Evolutionary conservation across 2,888 invertebrate species (phyloP), one percentile per base, ranked within the genome.

Genomic region (Panorpa germanica): DNA sequence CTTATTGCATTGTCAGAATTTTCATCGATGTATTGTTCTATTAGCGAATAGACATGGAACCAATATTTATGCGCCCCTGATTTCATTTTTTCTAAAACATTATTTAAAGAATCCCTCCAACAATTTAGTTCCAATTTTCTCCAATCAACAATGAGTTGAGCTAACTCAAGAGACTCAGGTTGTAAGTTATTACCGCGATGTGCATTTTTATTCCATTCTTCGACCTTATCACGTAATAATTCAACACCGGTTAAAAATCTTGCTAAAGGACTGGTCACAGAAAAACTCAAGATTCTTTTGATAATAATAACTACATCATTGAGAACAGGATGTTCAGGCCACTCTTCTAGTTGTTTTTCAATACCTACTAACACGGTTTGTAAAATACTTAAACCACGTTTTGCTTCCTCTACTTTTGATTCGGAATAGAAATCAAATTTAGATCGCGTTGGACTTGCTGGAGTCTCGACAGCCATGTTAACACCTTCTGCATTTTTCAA

Each of bases 181-280:
- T 69, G 63, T 44, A 99, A 55, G 37, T 83, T 83, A 34, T 93
- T 85, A 5, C 75, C 77, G 38, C 66, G 70, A 43, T 86, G 85
- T 0, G 93, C 90, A 40, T 82, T 80, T 42, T 76, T 72, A 49
- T 95, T 86, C 95, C 93, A 95, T 43, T 88, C 80, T 38, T 88
- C 70, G 29, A 81, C 62, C 43, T 82, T 80, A 36, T 75, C 73
- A 2, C 95, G 59, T 2, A 98, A 56, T 27, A 91, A 58, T 52
- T 98, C 96, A 30, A 96, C 59, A 1, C 93, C 93, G 0, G 82
- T 78, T 2, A 91, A 65, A 45, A 86, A 88, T 38, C 88, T 72
- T 34, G 86, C 77, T 4, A 96, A 57, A 0, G 95, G 78, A 37
- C 81, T 76, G 1, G 73, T 72, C 0, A 86, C 63, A 0, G 82